Base-by-base conservation (phyloP, 2,113 vertebrate species). In the Sarotherodon lohbergeri region DNA sequence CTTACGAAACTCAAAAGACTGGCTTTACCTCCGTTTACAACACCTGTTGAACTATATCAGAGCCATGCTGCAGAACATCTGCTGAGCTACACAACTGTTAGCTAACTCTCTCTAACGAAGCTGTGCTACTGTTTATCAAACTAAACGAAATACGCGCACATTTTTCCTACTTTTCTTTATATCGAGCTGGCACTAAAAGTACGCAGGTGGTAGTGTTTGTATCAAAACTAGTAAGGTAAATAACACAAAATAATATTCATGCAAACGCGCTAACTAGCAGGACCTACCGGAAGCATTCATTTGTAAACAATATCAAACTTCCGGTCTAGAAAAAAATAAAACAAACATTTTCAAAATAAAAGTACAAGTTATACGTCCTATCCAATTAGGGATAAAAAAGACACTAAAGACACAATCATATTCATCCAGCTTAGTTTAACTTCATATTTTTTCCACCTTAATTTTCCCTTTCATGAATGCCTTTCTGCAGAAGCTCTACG, bases 301-400 rank as follows among this genome's bases (percentile, higher is more conserved):
- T 91, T 91, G 93, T 94, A 94, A 93, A 94, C 92, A 94, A 36
- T 52, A 14, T 2, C 2, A 4, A 5, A 81, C 32, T 82, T 95
- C 95, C 93, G 90, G 88, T 22, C 1, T n/a, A 6, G 14, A 5
- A 88, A 34, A 61, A 1, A 88, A 80, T 88, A 89, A 89, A 84
- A 90, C 4, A 2, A 10, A 19, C 3, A 17, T 2, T 19, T 12
- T 12, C 56, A 41, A 39, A 66, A 22, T 85, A 66, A 80, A 66
- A 8, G 27, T 5, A 32, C 16, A 32, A 11, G 2, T 19, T 32
- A 12, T 1, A 0, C 1, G n/a, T 1, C 0, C 9, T 43, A 2
- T 43, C 66, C 4, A 36, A 2, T 12, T 71, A 8, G 66, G 9
- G 6, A 16, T 6, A 24, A 43, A 39, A 71, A 43, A 19, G 39